Evolutionary conservation across 2,113 vertebrate genomes (phyloP).

Genomic region (Lasiurus borealis): DNA sequence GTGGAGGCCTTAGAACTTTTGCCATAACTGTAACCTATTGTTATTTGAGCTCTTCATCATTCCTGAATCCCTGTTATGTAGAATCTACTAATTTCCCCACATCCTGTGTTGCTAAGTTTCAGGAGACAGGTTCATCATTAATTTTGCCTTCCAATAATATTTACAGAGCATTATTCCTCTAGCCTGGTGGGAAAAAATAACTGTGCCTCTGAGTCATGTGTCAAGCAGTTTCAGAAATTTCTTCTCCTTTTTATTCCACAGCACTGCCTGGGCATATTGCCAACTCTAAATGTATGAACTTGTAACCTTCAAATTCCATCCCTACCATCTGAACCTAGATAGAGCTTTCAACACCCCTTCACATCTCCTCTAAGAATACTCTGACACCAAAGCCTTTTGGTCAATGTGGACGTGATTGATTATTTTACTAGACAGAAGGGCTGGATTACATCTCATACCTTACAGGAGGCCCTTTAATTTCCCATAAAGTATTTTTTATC

Average conservation of each 20-base stretch:
- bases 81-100: neutral
- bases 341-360: neutral
- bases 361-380: neutral
- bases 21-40: neutral
- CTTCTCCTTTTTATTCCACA: neutral
- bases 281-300: neutral
- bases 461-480: neutral
- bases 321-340: neutral
- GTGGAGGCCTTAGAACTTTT: neutral
- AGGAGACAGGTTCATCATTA: neutral
- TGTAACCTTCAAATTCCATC: neutral
- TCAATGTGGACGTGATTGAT: neutral
- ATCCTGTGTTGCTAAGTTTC: neutral
- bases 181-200: neutral
- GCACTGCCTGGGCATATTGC: neutral
- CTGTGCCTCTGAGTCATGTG: neutral
- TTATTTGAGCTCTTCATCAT: neutral
- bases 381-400: neutral
- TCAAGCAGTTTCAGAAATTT: neutral
- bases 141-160: neutral
- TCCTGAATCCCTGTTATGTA: neutral
- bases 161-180: neutral
- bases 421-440: neutral
- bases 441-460: neutral
- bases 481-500: neutral